These are phyloP conservation scores for Clarias platycephalus DNA, from an alignment of 2,797 vertebrate species.

Conservation along the genomic window DNA sequence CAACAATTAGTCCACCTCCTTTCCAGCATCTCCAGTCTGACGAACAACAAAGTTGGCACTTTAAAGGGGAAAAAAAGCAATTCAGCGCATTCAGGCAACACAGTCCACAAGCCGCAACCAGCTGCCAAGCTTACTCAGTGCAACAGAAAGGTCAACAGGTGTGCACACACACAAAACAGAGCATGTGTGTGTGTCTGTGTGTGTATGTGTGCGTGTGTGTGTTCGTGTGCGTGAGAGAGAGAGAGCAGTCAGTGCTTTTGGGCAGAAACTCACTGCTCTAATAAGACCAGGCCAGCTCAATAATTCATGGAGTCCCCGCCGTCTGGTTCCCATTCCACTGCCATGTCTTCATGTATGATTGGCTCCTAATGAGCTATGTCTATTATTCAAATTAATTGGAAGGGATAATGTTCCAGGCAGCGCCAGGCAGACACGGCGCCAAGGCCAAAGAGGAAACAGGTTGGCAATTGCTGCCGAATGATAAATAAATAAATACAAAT, in stretches of 20 bases:
- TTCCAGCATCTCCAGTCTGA: conserved; percentile 16
- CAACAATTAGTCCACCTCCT: neutral
- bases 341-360: conserved; percentile 74
- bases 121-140: conserved; percentile 32
- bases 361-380: conserved; percentile 77
- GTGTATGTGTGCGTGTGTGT: conserved; percentile 20
- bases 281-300: conserved; percentile 73
- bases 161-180: conserved; percentile 26
- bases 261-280: conserved; percentile 68
- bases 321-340: conserved; percentile 59
- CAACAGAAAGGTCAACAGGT: conserved; percentile 45
- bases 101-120: conserved; percentile 27
- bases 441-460: conserved; percentile 33
- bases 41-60: conserved; percentile 36
- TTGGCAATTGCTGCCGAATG: conserved; percentile 45
- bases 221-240: neutral
- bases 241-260: conserved; percentile 59
- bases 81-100: conserved; percentile 27
- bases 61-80: conserved; percentile 11
- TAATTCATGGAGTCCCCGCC: conserved; percentile 74
- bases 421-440: conserved; percentile 47
- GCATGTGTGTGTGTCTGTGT: conserved; percentile 28
- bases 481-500: conserved; percentile 75
- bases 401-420: conserved; percentile 61
- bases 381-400: conserved; percentile 82